Percentiles rank a stretch among this genome's conserved stretches.
phyloP scores from a whole-genome alignment of 2,888 invertebrate genomes.

The Cheilosia scutellata region DNA sequence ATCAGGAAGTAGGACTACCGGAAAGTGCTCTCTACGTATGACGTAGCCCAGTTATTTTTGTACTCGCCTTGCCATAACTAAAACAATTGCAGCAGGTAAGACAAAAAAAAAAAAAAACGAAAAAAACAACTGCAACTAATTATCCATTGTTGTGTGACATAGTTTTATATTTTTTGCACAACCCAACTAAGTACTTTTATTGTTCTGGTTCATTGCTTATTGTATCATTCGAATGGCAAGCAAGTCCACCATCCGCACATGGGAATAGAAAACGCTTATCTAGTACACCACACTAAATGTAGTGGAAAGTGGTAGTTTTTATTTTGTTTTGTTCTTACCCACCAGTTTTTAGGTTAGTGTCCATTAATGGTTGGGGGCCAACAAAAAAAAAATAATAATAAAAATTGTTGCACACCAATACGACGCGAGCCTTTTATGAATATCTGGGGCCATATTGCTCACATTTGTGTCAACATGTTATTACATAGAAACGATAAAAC shows the following conservation, averaged over 20 bases:
- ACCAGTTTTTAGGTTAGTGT: conserved; percentile 33
- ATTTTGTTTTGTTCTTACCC: conserved; percentile 1
- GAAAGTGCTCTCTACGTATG: neutral
- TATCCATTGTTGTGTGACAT: conserved; percentile 24
- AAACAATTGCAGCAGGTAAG: neutral
- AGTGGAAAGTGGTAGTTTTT: neutral
- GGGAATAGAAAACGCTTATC: conserved; percentile 12
- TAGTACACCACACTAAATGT: conserved; percentile 20
- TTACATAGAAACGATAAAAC: conserved; percentile 4
- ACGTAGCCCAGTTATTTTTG: neutral
- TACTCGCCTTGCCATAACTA: neutral
- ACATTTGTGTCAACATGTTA: conserved; percentile 1
- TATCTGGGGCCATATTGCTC: neutral
- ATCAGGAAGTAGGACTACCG: neutral
- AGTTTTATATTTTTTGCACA: conserved; percentile 1
- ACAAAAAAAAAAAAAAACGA: neutral
- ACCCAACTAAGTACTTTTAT: conserved; percentile 7
- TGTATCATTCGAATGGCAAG: conserved; percentile 8
- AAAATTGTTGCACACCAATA: neutral
- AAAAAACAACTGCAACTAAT: conserved; percentile 8
- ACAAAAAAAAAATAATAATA: conserved; percentile 6
- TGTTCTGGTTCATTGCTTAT: conserved; percentile 33
- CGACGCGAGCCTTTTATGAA: conserved; percentile 14
- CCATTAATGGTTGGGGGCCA: conserved; percentile 11
- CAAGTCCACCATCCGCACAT: conserved; percentile 4